These are phyloP conservation scores for Myotis daubentonii DNA, from an alignment of 2,797 vertebrate genomes.

Conservation along the genomic window DNA sequence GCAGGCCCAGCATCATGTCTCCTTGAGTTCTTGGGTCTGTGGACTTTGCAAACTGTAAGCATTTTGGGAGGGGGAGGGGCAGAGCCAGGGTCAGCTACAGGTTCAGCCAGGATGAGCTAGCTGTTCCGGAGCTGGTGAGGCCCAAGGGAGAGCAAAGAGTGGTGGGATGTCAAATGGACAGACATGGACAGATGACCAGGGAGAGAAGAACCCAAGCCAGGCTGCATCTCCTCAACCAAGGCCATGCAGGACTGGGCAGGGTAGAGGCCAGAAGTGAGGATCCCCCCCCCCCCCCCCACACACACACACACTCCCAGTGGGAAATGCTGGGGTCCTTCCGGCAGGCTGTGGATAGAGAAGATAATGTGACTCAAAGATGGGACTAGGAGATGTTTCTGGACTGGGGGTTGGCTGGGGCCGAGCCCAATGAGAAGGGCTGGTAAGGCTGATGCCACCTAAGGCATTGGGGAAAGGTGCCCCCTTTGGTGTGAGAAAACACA, in stretches of 20 bases:
- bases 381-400: not conserved
- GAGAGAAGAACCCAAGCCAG: not conserved
- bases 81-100: not conserved
- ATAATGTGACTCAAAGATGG: not conserved
- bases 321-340: no score
- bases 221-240: not conserved
- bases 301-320: no score
- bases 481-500: not conserved
- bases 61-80: not conserved
- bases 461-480: not conserved
- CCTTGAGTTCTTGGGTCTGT: not conserved
- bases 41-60: conserved; percentile 11
- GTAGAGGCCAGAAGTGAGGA: not conserved
- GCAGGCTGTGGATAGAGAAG: not conserved
- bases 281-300: not conserved
- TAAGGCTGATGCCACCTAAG: not conserved
- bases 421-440: not conserved
- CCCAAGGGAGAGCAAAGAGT: not conserved
- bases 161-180: not conserved
- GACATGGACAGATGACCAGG: not conserved
- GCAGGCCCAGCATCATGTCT: not conserved
- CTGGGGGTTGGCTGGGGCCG: not conserved
- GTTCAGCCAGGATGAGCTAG: not conserved
- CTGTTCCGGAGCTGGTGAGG: not conserved
- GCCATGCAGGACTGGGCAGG: not conserved